Evolutionary conservation across 2,113 vertebrate species (phyloP).

Genomic region (Trogon surrucura): DNA sequence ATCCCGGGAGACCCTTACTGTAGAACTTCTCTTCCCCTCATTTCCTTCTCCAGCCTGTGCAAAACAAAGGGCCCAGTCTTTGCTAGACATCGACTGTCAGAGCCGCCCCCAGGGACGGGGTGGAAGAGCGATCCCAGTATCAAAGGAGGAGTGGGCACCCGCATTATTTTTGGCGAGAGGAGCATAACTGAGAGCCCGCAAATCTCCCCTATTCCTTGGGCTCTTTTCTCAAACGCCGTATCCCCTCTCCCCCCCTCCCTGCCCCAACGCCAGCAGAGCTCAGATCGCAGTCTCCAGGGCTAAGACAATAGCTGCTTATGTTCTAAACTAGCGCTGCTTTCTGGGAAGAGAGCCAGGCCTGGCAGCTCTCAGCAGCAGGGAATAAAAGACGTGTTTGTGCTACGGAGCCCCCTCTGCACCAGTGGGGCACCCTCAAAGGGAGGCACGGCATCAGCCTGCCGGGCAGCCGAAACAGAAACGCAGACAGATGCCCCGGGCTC

Average conservation of each 20-base stretch:
- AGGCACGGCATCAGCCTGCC: constrained; percentile 12
- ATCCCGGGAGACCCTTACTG: not conserved
- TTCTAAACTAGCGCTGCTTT: not conserved
- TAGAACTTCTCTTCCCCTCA: not conserved
- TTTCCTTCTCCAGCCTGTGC: not conserved
- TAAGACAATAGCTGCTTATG: constrained; percentile 72
- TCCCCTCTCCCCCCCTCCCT: not conserved
- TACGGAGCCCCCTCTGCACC: not conserved
- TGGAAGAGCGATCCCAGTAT: not conserved
- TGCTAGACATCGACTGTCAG: not conserved
- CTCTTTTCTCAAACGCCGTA: not conserved
- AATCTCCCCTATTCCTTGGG: not conserved
- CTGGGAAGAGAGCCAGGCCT: constrained; percentile 68
- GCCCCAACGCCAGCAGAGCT: not conserved
- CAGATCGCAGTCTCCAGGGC: constrained; percentile 12
- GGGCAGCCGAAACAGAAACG: not conserved
- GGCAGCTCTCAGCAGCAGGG: constrained; percentile 46
- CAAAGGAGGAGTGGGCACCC: not conserved
- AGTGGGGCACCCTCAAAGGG: constrained; percentile 21
- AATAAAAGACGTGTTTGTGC: constrained; percentile 69
- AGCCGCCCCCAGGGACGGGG: not conserved
- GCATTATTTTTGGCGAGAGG: not conserved
- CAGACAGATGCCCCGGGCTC: constrained; percentile 5
- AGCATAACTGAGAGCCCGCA: not conserved
- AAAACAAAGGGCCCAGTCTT: constrained; percentile 17